A percentile compares a stretch with the other conserved stretches of the same genome.
Evolutionary conservation across 2,888 invertebrate genomes (phyloP).

Genomic region (Tenthredo scrophulariae): DNA sequence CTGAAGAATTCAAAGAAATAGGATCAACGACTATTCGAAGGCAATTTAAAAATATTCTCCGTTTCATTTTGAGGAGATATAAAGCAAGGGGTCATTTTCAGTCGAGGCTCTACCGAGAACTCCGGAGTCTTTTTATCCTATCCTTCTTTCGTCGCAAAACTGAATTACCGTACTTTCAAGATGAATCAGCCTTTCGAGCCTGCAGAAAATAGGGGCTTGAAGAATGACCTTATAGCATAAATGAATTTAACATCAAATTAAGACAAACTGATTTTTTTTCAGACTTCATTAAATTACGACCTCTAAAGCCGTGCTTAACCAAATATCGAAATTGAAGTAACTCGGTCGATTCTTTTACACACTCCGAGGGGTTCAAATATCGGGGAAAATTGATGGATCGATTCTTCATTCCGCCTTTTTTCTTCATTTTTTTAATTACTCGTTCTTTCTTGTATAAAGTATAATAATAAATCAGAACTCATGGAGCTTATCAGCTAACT

Average conservation of each 20-base stretch:
- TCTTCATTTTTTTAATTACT: background rate
- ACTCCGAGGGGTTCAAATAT: background rate
- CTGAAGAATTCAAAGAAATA: conserved; percentile 9
- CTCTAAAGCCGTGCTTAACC: conserved; percentile 12
- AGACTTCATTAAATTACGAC: conserved; percentile 2
- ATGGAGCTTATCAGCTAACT: conserved; percentile 13
- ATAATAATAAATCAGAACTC: conserved; percentile 13
- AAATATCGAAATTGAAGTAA: conserved; percentile 26
- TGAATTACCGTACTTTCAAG: background rate
- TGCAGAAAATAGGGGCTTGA: background rate
- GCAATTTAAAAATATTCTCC: background rate
- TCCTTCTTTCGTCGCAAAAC: background rate
- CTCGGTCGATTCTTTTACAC: background rate
- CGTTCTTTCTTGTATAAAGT: background rate
- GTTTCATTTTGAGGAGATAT: background rate
- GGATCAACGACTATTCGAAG: conserved; percentile 28
- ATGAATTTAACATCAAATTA: conserved; percentile 23
- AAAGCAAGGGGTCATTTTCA: background rate
- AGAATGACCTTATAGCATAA: background rate
- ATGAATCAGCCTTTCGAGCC: background rate
- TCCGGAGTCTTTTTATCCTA: background rate
- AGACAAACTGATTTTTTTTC: conserved; percentile 25
- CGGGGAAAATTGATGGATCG: conserved; percentile 7
- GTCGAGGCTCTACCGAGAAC: background rate
- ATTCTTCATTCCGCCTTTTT: background rate